phyloP scores from a whole-genome alignment of 2,797 vertebrate genomes.

The Fistularia commersonii region DNA sequence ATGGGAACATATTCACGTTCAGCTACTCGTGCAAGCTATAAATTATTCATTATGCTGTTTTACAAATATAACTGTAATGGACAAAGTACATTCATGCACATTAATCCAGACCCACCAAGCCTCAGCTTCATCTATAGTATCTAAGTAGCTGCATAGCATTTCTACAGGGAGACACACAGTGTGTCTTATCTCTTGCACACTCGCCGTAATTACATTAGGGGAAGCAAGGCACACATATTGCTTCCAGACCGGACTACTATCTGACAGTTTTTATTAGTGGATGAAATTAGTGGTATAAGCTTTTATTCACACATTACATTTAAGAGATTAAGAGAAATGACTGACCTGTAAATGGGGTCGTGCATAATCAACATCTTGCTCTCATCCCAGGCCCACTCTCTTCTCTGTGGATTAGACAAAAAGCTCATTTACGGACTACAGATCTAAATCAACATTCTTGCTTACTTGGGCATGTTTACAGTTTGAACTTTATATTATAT shows the following conservation, averaged over 20 bases:
- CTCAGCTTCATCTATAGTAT: constrained; percentile 4
- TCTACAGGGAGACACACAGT: constrained; percentile 6
- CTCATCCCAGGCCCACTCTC: constrained; percentile 86
- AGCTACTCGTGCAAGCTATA: constrained; percentile 12
- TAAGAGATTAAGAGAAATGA: not conserved
- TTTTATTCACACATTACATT: not conserved
- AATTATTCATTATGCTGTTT: constrained; percentile 41
- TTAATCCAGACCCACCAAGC: constrained; percentile 15
- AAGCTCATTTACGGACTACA: not conserved
- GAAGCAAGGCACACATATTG: too few species aligned
- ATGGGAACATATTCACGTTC: constrained; percentile 11
- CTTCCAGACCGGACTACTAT: not conserved
- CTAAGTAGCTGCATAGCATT: not conserved
- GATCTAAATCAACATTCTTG: too few species aligned
- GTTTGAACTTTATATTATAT: too few species aligned
- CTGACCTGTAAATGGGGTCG: constrained; percentile 82
- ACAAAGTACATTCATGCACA: constrained; percentile 19
- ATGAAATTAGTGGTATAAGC: not conserved
- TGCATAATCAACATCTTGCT: constrained; percentile 86
- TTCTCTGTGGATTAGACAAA: constrained; percentile 68
- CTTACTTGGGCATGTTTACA: too few species aligned
- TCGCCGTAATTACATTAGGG: too few species aligned
- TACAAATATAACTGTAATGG: constrained; percentile 27
- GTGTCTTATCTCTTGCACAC: too few species aligned
- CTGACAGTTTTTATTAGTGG: constrained; percentile 4